phyloP scores from a whole-genome alignment of 2,888 invertebrate species.

The Pyrrhosoma nymphula region DNA sequence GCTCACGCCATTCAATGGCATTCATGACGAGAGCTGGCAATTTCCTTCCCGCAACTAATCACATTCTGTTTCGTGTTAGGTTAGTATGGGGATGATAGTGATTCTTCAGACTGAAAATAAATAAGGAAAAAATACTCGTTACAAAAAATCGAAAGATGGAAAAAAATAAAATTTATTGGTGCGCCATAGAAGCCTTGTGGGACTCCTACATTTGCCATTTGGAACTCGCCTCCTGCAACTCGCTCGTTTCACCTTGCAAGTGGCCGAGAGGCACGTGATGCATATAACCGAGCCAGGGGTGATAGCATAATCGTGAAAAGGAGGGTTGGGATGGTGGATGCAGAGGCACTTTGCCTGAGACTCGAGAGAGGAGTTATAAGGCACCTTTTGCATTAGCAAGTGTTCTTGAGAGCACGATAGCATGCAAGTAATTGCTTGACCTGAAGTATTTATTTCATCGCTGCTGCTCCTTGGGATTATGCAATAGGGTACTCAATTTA shows the following conservation, averaged over 20 bases:
- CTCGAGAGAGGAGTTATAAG: background rate
- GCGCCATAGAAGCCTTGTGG: background rate
- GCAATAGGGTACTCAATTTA: background rate
- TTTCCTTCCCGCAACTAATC: background rate
- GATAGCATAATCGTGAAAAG: background rate
- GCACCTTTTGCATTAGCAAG: background rate
- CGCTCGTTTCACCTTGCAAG: background rate
- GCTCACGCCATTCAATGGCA: too few species aligned
- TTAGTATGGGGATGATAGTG: background rate
- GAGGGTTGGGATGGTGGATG: background rate
- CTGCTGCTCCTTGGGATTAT: background rate
- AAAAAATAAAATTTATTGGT: background rate
- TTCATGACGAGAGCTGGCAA: too few species aligned
- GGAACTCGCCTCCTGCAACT: background rate
- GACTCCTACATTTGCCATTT: background rate
- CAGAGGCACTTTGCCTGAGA: background rate
- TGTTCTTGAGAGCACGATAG: background rate
- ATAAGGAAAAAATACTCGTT: background rate
- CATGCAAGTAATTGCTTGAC: background rate
- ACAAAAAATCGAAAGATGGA: background rate
- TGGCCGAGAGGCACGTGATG: background rate
- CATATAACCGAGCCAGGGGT: background rate
- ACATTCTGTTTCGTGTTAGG: background rate
- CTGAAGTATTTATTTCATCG: background rate
- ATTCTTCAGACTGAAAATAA: background rate